phyloP scores from a whole-genome alignment of 1,140 invertebrate species.

The Aphis gossypii region DNA sequence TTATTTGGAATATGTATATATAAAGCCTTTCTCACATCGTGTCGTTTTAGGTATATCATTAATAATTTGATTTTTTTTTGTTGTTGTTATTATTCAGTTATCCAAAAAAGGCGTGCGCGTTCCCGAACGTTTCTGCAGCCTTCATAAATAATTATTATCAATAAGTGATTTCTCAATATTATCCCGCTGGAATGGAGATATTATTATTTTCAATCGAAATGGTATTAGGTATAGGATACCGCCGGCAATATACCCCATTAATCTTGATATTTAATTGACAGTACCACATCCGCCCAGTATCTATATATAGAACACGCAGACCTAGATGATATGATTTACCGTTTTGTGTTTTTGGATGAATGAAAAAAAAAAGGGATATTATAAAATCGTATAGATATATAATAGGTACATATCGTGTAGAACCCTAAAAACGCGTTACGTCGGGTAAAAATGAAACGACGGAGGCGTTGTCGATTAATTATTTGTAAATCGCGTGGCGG shows the following conservation, averaged over 20 bases:
- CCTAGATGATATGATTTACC: slow-evolving; percentile 34
- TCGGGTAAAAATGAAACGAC: slow-evolving; percentile 25
- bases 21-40: not conserved
- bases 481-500: slow-evolving; percentile 5
- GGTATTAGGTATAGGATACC: not conserved
- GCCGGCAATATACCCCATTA: not conserved
- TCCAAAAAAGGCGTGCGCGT: slow-evolving; percentile 6
- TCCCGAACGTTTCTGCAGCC: not conserved
- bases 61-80: not conserved
- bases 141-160: slow-evolving; percentile 25
- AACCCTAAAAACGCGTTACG: slow-evolving; percentile 20
- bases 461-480: slow-evolving; percentile 19
- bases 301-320: not conserved
- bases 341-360: slow-evolving; percentile 23
- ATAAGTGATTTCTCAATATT: slow-evolving; percentile 27
- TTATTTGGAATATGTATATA: not conserved
- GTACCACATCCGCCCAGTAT: slow-evolving; percentile 32
- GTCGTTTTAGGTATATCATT: not conserved
- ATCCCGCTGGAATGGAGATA: not conserved
- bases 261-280: slow-evolving; percentile 49
- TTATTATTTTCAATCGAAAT: not conserved
- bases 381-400: not conserved
- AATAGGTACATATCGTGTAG: not conserved
- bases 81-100: not conserved
- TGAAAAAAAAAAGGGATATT: slow-evolving; percentile 20